Evolutionary conservation across 2,797 vertebrate genomes (phyloP).

Genomic region (Peromyscus melanophrys): DNA sequence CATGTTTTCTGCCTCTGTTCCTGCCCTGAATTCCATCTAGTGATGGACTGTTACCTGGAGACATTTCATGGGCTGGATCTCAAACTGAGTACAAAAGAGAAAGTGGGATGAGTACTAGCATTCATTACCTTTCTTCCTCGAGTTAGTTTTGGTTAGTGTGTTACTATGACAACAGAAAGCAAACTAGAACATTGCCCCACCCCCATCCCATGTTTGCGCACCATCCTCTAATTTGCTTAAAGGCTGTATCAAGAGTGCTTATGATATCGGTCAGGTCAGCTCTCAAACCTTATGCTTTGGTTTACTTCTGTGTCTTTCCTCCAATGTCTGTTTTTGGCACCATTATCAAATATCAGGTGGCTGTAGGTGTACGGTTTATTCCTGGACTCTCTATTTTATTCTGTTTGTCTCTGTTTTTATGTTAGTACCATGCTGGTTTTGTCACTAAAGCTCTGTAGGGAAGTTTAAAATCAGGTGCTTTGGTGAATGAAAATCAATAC

Average conservation of each 20-base stretch:
- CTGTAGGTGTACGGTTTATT: background rate
- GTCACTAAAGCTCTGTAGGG: background rate
- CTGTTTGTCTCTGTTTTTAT: background rate
- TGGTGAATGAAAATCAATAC: background rate
- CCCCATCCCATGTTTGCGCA: too few species aligned
- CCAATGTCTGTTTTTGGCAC: background rate
- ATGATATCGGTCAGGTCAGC: too few species aligned
- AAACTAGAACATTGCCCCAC: background rate
- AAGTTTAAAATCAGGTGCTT: background rate
- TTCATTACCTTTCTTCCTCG: background rate
- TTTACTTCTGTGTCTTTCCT: background rate
- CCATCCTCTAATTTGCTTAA: background rate
- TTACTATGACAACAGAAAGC: background rate
- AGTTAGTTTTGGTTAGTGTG: background rate
- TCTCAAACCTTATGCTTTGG: background rate
- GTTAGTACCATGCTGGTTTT: background rate
- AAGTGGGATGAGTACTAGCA: background rate
- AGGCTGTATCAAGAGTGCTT: background rate
- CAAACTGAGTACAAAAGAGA: background rate
- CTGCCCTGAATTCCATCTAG: background rate
- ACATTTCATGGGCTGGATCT: background rate
- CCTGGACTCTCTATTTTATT: background rate
- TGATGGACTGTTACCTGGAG: background rate
- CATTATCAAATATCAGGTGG: background rate
- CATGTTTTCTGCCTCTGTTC: background rate